Evolutionary conservation across 2,888 invertebrate genomes (phyloP), one percentile per base, ranked within the genome.

Genomic region (Drosophila borborema): DNA sequence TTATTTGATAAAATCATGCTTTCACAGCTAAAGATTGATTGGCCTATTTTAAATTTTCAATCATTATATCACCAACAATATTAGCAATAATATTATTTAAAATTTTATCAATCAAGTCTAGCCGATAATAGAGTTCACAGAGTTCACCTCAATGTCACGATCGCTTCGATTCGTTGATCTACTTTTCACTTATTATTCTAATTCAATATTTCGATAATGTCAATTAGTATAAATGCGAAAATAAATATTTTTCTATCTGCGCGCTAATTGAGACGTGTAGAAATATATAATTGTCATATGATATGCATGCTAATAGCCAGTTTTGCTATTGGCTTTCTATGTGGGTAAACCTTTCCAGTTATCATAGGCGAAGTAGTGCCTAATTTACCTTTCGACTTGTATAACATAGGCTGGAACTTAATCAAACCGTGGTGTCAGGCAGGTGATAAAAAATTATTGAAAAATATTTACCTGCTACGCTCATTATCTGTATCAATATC

Each of bases 381-480:
- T 28, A 53, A 67, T 64, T 74, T 65, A 62, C 28, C 66, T 61
- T 61, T 61, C 40, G 38, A 48, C 54, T 69, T 53, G 63, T 53
- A 51, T 60, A 64, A 64, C 56, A 66, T 74, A 81, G 64, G 51
- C 43, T 23, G 58, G 65, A 70, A 76, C 31, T 62, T 64, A 55
- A 20, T 49, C 56, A 60, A 68, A 59, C 61, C 61, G 70, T 74
- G 34, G 46, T 61, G 54, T 67, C 53, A 67, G 60, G 59, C 55
- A 64, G 43, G 28, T 53, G 41, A 46, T 64, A 67, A 62, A 81
- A 84, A 78, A 84, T 63, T 69, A 64, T 62, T 74, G 77, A 82
- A 80, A 82, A 88, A 59, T 84, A 86, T 82, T 80, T 82, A 74
- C 81, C n/a, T 45, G 60, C 49, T 43, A 40, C 41, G 45, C 80